These are phyloP conservation scores for Meloidogyne hapla DNA, from an alignment of 1,140 invertebrate species.

Conservation along the genomic window DNA sequence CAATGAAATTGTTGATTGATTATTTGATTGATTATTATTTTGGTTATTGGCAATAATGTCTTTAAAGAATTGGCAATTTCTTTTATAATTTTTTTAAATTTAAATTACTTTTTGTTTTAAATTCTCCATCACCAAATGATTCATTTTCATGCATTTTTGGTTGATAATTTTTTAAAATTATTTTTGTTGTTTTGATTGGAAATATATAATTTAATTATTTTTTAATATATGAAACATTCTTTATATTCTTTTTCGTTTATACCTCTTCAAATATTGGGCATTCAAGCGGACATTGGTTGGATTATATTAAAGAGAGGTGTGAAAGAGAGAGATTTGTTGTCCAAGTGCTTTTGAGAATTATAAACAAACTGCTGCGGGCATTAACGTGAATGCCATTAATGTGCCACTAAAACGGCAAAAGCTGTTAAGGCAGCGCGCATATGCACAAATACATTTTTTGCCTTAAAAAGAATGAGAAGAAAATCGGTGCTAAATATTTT, in stretches of 20 bases:
- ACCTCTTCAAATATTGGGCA: neutral
- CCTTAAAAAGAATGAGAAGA: neutral
- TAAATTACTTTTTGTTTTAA: too few relatives aligned
- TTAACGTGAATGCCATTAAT: neutral
- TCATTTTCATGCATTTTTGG: too few relatives aligned
- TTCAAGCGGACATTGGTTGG: neutral
- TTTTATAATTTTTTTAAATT: too few relatives aligned
- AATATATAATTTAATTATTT: too few relatives aligned
- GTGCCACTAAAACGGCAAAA: neutral
- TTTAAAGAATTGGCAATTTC: too few relatives aligned
- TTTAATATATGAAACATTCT: too few relatives aligned
- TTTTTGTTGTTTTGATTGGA: too few relatives aligned
- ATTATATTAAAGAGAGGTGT: constrained; percentile 1
- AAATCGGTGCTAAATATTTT: neutral
- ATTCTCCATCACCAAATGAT: too few relatives aligned
- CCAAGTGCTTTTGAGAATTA: neutral
- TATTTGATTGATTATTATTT: neutral
- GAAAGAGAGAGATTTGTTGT: neutral
- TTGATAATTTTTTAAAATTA: too few relatives aligned
- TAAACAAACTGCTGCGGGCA: neutral
- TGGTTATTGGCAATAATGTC: neutral
- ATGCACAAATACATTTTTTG: neutral
- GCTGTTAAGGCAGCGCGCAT: neutral
- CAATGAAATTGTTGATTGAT: neutral
- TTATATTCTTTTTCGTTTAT: neutral